Base-by-base conservation (phyloP, 2,113 vertebrate genomes). In the Odobenus rosmarus region DNA sequence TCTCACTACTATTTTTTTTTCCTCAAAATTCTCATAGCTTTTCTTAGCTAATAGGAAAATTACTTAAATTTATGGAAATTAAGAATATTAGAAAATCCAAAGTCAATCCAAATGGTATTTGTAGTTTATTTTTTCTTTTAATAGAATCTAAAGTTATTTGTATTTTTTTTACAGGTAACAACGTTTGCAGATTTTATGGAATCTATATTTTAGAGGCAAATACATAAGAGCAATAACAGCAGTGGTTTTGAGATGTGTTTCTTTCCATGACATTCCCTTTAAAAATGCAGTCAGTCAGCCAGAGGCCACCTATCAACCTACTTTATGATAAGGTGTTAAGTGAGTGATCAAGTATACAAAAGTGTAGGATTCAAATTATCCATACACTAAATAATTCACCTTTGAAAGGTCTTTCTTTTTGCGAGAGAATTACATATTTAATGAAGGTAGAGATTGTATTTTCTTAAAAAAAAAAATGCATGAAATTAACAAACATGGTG, bases 291-390 rank as follows among this genome's bases (percentile, higher is more conserved):
- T 33, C 49, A 51, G 7, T 93, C 19, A 42, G 11, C 59, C 42
- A 88, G 67, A 77, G 14, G 26, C 51, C 10, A 83, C 18, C 14
- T 69, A 36, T 21, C 67, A 91, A 77, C 21, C 67, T 83, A 83
- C 77, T 49, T 94, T 61, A 83, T 49, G 33, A 64, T 74, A 64
- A 81, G 12, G 33, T 57, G 12, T 26, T 57, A 33, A 91, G 79
- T 94, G n/a, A 88, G 42, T 76, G 87, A 88, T 84, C 36, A 95
- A 46, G 31, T 53, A 21, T 36, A 62, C 36, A 64, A 46, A 93
- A 85, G 4, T n/a, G 14, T 91, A 84, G 51, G 53, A 51, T 67
- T 91, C 53, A 74, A 95, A 72, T 96, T 61, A 95, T 87, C 16
- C 46, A 51, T 87, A 59, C n/a, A 31, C 14, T 82, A 59, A 82